phyloP scores from a whole-genome alignment of 1,140 invertebrate species.

The Arctopsyche grandis region DNA sequence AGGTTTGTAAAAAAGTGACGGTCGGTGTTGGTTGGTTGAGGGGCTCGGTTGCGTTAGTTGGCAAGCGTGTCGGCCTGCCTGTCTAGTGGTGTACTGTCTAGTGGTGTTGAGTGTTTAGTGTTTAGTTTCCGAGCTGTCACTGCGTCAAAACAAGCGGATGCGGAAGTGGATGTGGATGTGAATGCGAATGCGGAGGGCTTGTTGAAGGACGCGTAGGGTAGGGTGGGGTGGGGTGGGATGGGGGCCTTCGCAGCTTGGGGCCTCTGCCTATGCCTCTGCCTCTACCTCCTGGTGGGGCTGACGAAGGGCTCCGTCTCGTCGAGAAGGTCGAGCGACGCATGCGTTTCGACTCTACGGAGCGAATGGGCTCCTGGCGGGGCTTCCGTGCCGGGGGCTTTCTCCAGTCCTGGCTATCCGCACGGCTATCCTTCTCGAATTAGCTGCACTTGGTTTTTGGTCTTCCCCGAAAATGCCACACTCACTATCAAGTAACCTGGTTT shows the following conservation, averaged over 20 bases:
- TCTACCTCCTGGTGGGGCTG: neutral
- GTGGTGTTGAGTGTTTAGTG: neutral
- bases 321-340: neutral
- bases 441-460: slow-evolving; percentile 48
- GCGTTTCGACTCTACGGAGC: neutral
- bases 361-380: slow-evolving; percentile 19
- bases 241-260: neutral
- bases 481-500: slow-evolving; percentile 26
- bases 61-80: no score
- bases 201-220: neutral
- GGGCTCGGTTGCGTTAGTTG: no score
- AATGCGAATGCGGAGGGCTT: neutral
- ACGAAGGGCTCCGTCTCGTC: neutral
- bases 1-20: no score
- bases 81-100: neutral
- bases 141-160: slow-evolving; percentile 2
- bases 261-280: neutral
- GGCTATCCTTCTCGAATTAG: slow-evolving; percentile 45
- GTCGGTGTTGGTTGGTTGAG: no score
- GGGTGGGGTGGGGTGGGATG: neutral
- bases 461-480: slow-evolving; percentile 28
- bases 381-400: slow-evolving; percentile 30
- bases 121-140: neutral
- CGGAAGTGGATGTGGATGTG: neutral
- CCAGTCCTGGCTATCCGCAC: slow-evolving; percentile 46